A percentile compares a stretch with the other conserved stretches of the same genome.
Evolutionary conservation across 1,140 invertebrate species (phyloP).

Genomic region (Heliconius congener): DNA sequence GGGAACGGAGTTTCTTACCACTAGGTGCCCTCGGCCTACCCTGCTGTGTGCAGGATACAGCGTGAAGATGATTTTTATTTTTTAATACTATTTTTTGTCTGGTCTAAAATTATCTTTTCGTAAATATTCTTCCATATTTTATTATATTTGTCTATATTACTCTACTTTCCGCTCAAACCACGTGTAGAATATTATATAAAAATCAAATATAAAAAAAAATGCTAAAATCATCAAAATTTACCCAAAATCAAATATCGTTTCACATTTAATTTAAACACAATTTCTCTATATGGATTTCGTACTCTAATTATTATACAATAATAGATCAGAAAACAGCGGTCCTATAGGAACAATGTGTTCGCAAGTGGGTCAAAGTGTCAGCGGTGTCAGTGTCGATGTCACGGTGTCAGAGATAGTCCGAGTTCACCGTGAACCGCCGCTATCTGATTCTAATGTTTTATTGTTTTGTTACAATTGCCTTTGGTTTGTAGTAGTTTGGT

Average conservation of each 20-base stretch:
- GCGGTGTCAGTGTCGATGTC: conserved; percentile 38
- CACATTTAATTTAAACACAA: neutral
- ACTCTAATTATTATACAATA: neutral
- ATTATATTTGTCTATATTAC: too few species aligned
- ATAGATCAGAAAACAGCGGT: conserved; percentile 31
- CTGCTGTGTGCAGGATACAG: too few species aligned
- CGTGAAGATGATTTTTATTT: too few species aligned
- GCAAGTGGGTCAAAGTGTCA: conserved; percentile 45
- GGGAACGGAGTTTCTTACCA: too few species aligned
- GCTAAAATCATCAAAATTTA: neutral
- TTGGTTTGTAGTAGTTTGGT: neutral
- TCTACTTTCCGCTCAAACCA: too few species aligned
- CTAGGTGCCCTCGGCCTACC: too few species aligned
- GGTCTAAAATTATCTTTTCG: too few species aligned
- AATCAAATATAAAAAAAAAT: neutral
- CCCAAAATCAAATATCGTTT: neutral
- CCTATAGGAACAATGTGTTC: conserved; percentile 57
- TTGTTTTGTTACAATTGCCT: neutral
- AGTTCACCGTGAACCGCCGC: conserved; percentile 31
- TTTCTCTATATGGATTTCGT: neutral
- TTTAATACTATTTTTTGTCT: too few species aligned
- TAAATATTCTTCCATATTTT: too few species aligned
- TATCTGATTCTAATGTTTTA: conserved; percentile 9
- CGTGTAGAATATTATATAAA: too few species aligned
- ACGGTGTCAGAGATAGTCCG: conserved; percentile 37